phyloP scores from a whole-genome alignment of 2,113 vertebrate genomes.

The Otolemur garnettii region DNA sequence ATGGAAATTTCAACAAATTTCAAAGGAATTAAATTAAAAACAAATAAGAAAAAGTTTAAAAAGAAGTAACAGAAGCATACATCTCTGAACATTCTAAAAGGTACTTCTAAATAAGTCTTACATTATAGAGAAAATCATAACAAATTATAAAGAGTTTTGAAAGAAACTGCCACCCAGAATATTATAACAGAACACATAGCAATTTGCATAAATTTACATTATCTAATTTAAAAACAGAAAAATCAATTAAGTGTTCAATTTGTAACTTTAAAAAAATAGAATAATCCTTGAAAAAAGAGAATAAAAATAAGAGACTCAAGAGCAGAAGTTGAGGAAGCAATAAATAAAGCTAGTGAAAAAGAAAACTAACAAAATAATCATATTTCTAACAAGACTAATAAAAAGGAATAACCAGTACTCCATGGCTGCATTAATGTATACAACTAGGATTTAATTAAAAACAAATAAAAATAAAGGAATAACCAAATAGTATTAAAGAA shows the following conservation, averaged over 20 bases:
- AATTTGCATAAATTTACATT: neutral
- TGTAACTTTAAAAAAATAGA: constrained; percentile 19
- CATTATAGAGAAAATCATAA: neutral
- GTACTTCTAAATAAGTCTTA: neutral
- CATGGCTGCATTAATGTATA: too few species aligned
- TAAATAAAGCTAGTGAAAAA: constrained; percentile 42
- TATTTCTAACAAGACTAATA: constrained; percentile 22
- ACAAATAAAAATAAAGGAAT: neutral
- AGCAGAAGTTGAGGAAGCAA: neutral
- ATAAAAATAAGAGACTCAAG: neutral
- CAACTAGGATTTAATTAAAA: too few species aligned
- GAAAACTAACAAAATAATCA: neutral
- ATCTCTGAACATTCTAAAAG: constrained; percentile 43
- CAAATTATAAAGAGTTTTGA: constrained; percentile 15
- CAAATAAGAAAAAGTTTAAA: neutral
- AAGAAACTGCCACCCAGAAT: neutral
- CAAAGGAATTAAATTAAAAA: constrained; percentile 51
- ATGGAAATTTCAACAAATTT: constrained; percentile 7
- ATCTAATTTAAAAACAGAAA: neutral
- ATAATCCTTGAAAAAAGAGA: neutral
- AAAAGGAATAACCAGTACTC: neutral
- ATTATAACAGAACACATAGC: neutral
- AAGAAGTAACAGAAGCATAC: neutral
- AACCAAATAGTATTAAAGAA: neutral
- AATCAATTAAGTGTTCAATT: neutral